These are phyloP conservation scores for Mimachlamys varia DNA, from an alignment of 2,888 invertebrate genomes.

Conservation along the genomic window DNA sequence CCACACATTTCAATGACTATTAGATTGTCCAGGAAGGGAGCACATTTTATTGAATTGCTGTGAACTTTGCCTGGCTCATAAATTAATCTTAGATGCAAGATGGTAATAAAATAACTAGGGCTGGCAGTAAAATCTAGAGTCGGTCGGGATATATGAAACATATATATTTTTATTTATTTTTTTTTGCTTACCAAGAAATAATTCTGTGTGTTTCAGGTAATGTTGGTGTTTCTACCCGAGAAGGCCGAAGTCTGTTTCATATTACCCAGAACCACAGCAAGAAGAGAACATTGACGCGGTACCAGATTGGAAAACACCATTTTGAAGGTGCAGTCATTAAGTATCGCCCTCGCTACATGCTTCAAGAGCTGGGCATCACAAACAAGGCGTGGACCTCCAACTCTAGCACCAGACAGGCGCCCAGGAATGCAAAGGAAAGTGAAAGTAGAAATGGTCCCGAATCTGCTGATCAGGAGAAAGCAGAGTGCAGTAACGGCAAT, in stretches of 20 bases:
- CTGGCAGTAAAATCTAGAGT: too few relatives aligned
- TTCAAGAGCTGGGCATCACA: slow-evolving; percentile 43
- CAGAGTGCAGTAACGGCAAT: not conserved
- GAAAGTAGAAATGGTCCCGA: not conserved
- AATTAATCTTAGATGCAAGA: too few relatives aligned
- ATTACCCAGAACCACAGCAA: not conserved
- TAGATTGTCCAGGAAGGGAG: too few relatives aligned
- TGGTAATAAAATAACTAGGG: too few relatives aligned
- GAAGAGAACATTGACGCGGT: slow-evolving; percentile 37
- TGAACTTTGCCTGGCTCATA: too few relatives aligned
- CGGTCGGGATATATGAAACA: too few relatives aligned
- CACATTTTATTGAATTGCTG: too few relatives aligned
- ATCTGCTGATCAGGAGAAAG: not conserved
- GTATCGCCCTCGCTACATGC: slow-evolving; percentile 42
- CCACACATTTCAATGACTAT: too few relatives aligned
- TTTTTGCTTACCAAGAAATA: too few relatives aligned
- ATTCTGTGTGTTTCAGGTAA: slow-evolving; percentile 37
- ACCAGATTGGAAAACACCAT: slow-evolving; percentile 36
- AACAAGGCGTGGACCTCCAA: slow-evolving; percentile 36
- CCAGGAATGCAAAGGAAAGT: not conserved
- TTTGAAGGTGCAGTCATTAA: slow-evolving; percentile 37
- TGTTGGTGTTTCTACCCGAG: slow-evolving; percentile 44
- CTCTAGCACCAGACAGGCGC: not conserved
- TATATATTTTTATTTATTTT: too few relatives aligned
- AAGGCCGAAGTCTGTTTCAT: slow-evolving; percentile 36